Base-by-base conservation (phyloP, 1,140 invertebrate genomes). In the Hetaerina americana region DNA sequence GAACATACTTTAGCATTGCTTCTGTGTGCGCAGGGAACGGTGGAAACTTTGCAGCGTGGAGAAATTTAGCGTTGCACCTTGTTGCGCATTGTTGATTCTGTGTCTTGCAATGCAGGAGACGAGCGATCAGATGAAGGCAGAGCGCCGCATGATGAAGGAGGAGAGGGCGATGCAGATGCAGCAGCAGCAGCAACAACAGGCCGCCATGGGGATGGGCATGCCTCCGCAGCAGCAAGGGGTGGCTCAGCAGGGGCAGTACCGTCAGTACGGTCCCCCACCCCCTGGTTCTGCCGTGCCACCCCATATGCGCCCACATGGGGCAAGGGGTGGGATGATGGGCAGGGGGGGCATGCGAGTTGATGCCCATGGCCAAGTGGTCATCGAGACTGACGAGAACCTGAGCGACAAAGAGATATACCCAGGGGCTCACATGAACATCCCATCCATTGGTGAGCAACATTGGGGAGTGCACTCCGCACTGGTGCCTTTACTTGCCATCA, bases 401-500 rank as follows among this genome's bases (percentile, higher is more conserved):
- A 92, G 90, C 74, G 92, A 94, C 78, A 93, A 93, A 77, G 92
- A 94, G 80, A 90, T 93, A 76, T 92, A 89, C 79, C 90, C 89
- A 18, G 83, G 82, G 26, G 85, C 85, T 74, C 82, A 81, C 70
- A 80, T 81, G 72, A 84, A 78, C 74, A 83, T 86, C 76, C 83
- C 85, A 27, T 84, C 86, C 72, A 87, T 87, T 81, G 86, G 86
- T 87, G 77, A 78, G 78, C 68, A 27, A 27, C 26, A 10, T 57
- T 5, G 40, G n/a, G 10, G 15, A n/a, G n/a, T n/a, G n/a, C n/a
- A n/a, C n/a, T n/a, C n/a, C n/a, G n/a, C n/a, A n/a, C n/a, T n/a
- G n/a, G n/a, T n/a, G n/a, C n/a, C n/a, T n/a, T n/a, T n/a, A n/a
- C n/a, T n/a, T n/a, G n/a, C n/a, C n/a, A n/a, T n/a, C n/a, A n/a